phyloP scores from a whole-genome alignment of 2,888 invertebrate genomes.

The Pammene aurita region DNA sequence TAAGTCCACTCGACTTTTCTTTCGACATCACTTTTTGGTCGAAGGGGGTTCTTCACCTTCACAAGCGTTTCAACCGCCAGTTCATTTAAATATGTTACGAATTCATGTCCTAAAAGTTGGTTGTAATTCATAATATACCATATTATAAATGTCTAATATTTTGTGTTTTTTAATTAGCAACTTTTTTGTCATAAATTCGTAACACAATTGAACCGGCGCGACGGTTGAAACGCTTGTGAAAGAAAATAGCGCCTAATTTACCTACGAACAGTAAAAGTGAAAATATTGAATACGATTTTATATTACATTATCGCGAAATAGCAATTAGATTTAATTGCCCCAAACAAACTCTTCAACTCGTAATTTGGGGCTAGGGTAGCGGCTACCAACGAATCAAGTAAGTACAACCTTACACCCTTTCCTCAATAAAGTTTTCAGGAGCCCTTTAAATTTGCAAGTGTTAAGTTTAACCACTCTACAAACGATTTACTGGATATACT shows the following conservation, averaged over 20 bases:
- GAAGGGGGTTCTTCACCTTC: no score
- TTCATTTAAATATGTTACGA: no score
- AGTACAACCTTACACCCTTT: constrained; percentile 2
- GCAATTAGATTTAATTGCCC: constrained; percentile 11
- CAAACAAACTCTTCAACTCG: constrained; percentile 12
- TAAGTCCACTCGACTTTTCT: no score
- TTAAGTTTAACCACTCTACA: constrained; percentile 4
- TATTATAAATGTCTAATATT: no score
- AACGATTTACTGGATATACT: neutral
- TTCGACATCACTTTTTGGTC: no score
- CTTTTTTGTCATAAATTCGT: no score
- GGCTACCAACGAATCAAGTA: constrained; percentile 3
- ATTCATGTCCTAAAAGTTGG: no score
- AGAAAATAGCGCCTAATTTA: no score
- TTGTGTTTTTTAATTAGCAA: no score
- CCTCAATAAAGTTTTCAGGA: constrained; percentile 17
- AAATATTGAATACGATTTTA: neutral
- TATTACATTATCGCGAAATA: constrained; percentile 3
- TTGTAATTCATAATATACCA: no score
- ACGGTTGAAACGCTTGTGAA: neutral
- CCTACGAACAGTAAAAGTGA: neutral
- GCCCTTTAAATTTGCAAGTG: constrained; percentile 12
- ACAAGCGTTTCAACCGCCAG: no score
- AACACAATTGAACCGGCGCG: no score
- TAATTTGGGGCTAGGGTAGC: constrained; percentile 7